Base-by-base conservation (phyloP, 2,113 vertebrate genomes). In the Aphelocoma coerulescens region DNA sequence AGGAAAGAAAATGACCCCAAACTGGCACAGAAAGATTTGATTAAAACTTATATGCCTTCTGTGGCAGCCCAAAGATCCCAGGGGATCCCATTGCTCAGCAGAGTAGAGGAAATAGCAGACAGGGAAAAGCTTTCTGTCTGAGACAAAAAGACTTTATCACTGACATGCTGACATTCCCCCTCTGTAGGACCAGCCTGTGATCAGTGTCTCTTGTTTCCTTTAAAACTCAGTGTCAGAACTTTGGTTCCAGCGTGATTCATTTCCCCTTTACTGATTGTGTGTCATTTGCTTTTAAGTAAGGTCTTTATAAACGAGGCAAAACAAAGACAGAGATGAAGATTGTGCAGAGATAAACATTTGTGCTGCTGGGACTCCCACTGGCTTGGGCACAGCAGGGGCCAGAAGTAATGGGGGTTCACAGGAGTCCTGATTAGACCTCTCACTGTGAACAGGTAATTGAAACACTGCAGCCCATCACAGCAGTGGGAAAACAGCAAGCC, bases 241-340 rank as follows among this genome's bases (percentile, higher is more conserved):
- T 62, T 44, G 48, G 57, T 74, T 80, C 75, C 57, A 68, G 68
- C 33, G 7, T 93, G 79, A 94, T 95, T 96, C 84, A 95, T 91
- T 93, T 90, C 82, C 85, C 39, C 57, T 88, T 66, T 80, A 67
- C 91, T 75, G 89, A 81, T 86, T 73, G 87, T 49, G 73, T 66
- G 87, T 76, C 92, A 41, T 90, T 92, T 82, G 87, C 94, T 95
- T 92, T 93, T 63, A 93, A 90, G 94, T 63, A 59, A 95, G 95
- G 67, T 78, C 87, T 84, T 95, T 94, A 95, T 43, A 96, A 96
- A 96, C 41, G 91, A 95, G 89, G 82, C 75, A 69, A 94, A 96
- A 94, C 96, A 94, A 95, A 96, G 95, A 10, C 81, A 78, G 79
- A 88, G 91, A 74, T 90, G 87, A 72, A 77, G 91, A 76, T 3